Conservation (phyloP, 2,113 vertebrate genomes). For the Syrrhaptes paradoxus region DNA sequence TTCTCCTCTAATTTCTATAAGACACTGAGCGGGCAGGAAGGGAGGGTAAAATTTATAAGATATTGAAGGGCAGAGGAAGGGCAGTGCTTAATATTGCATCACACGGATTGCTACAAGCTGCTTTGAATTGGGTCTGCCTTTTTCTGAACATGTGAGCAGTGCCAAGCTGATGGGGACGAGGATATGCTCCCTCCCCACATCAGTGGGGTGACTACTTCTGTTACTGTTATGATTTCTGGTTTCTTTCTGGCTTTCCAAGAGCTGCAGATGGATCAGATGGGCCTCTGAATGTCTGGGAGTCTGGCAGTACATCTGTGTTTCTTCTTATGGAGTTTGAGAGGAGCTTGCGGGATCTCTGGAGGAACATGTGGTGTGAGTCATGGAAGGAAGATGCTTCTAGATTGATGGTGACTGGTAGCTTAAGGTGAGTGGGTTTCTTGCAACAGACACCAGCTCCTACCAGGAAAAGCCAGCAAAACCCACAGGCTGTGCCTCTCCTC, state of each 20-base stretch:
- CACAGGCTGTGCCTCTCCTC: neutral
- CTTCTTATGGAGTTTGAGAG: neutral
- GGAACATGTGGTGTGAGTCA: neutral
- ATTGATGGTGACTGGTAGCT: neutral
- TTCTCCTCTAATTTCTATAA: conserved; percentile 46
- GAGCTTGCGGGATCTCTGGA: neutral
- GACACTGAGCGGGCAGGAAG: neutral
- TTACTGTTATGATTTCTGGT: neutral
- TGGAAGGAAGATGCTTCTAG: neutral
- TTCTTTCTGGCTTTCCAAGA: neutral
- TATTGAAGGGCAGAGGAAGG: conserved; percentile 51
- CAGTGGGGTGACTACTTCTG: neutral
- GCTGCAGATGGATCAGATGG: neutral
- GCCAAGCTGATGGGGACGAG: neutral
- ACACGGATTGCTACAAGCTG: neutral
- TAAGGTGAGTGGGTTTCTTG: neutral
- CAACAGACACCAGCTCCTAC: neutral
- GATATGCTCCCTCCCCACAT: neutral
- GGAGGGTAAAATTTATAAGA: conserved; percentile 23
- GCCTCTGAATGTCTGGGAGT: neutral
- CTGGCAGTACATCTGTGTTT: neutral
- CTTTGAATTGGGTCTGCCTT: neutral
- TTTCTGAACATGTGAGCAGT: neutral
- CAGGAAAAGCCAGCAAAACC: neutral
- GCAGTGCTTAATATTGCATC: neutral